Base-by-base conservation (phyloP, 2,888 invertebrate species). In the Cryptus viduatorius region DNA sequence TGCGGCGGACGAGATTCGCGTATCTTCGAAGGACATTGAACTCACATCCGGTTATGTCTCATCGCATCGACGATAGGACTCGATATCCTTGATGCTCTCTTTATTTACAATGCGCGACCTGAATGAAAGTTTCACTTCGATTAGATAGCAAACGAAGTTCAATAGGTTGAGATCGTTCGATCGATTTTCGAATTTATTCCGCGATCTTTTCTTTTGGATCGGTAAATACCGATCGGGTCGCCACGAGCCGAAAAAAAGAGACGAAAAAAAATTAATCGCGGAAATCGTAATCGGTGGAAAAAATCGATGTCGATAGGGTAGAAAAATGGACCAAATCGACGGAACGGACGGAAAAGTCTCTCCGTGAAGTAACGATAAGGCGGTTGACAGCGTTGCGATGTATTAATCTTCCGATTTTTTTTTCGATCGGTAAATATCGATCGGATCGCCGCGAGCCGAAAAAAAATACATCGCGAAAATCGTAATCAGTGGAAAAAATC, bases 341-440 rank as follows among this genome's bases (percentile, higher is more conserved):
- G 16, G 56, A 24, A 5, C 14, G 56, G 53, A 42, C 12, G 53
- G 71, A 65, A 72, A 78, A 44, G 29, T 29, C 71, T 16, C 53
- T 67, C 50, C 16, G 19, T 44, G 67, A 44, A 67, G 44, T 46
- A 37, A 42, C n/a, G 79, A 79, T 79, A 79, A 79, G 67, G 53
- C 37, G 8, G 12, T 4, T 12, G 8, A 3, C 50, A 53, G n/a
- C 68, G 61, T 37, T 68, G 46, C 44, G 16, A 4, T 31, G 37
- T n/a, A 12, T 16, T 48, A 73, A 73, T 73, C 61, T 44, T 16
- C 37, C 31, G 16, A 0, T 44, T 44, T 44, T 44, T 44, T 59
- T 77, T 31, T n/a, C n/a, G n/a, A 14, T 1, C 12, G 7, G 16
- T n/a, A 4, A 56, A 71, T 53, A 37, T 71, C 37, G 16, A 4